A percentile compares a stretch with the other conserved stretches of the same genome.
Evolutionary conservation across 1,140 invertebrate genomes (phyloP).

Genomic region (Saccostrea cuccullata): DNA sequence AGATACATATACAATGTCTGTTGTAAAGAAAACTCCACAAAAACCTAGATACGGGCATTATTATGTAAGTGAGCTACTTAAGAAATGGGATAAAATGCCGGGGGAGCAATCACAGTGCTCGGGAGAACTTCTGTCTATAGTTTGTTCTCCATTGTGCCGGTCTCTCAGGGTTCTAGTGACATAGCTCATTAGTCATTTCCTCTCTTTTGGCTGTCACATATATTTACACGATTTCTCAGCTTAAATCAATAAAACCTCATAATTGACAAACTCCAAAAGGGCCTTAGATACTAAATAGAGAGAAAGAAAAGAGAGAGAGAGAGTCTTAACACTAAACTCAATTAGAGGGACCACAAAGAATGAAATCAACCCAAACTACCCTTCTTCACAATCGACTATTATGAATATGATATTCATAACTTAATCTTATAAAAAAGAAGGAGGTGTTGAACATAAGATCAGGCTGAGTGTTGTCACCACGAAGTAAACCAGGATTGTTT

Average conservation of each 20-base stretch:
- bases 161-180: neutral
- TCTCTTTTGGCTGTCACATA: slow-evolving; percentile 20
- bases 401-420: slow-evolving; percentile 8
- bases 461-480: neutral
- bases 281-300: neutral
- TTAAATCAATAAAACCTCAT: slow-evolving; percentile 1
- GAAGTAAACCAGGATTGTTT: neutral
- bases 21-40: neutral
- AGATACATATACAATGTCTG: neutral
- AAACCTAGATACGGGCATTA: slow-evolving; percentile 5
- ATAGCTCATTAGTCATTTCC: slow-evolving; percentile 27
- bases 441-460: neutral
- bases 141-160: slow-evolving; percentile 21
- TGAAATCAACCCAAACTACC: neutral
- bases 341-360: neutral
- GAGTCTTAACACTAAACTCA: neutral
- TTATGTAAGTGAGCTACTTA: neutral
- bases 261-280: neutral
- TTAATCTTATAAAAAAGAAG: neutral
- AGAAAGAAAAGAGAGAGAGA: neutral
- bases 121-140: neutral
- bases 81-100: neutral
- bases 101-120: neutral
- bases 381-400: neutral
- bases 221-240: slow-evolving; percentile 23